Evolutionary conservation across 2,797 vertebrate species (phyloP).

Genomic region (Intellagama lesueurii): DNA sequence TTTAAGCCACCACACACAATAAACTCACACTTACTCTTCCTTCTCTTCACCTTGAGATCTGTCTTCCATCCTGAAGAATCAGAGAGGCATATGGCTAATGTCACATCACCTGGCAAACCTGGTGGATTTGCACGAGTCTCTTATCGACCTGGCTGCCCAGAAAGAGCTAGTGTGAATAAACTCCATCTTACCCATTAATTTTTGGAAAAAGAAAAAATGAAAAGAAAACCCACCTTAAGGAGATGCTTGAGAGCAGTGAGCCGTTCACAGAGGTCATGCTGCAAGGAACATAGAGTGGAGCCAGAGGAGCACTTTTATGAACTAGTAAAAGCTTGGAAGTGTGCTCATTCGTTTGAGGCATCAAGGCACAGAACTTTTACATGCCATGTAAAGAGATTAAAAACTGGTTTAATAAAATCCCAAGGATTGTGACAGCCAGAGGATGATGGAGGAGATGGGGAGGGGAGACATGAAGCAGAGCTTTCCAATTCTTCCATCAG

Average conservation of each 20-base stretch:
- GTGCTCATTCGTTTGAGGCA: not conserved
- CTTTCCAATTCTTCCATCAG: not conserved
- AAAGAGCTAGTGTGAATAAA: conserved; percentile 18
- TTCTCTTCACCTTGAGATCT: too few relatives aligned
- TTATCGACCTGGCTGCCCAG: not conserved
- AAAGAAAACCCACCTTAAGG: not conserved
- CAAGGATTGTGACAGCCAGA: conserved; percentile 12
- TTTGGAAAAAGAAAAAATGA: not conserved
- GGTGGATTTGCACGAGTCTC: conserved; percentile 33
- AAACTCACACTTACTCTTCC: too few relatives aligned
- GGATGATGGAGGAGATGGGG: not conserved
- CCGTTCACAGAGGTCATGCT: conserved; percentile 11
- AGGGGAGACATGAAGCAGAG: not conserved
- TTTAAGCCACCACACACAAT: too few relatives aligned
- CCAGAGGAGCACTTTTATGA: conserved; percentile 36
- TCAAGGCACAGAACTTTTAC: conserved; percentile 25
- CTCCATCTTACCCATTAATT: conserved; percentile 29
- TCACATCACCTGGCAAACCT: too few relatives aligned
- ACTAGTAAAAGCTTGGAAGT: conserved; percentile 11
- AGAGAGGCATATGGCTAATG: too few relatives aligned
- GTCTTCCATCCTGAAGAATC: too few relatives aligned
- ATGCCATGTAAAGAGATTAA: conserved; percentile 50
- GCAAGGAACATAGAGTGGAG: conserved; percentile 31
- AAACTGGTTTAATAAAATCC: conserved; percentile 43
- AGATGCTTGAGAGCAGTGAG: conserved; percentile 9